A percentile compares a stretch with the other conserved stretches of the same genome.
Conservation (phyloP, 2,113 vertebrate genomes). For the Excalfactoria chinensis region DNA sequence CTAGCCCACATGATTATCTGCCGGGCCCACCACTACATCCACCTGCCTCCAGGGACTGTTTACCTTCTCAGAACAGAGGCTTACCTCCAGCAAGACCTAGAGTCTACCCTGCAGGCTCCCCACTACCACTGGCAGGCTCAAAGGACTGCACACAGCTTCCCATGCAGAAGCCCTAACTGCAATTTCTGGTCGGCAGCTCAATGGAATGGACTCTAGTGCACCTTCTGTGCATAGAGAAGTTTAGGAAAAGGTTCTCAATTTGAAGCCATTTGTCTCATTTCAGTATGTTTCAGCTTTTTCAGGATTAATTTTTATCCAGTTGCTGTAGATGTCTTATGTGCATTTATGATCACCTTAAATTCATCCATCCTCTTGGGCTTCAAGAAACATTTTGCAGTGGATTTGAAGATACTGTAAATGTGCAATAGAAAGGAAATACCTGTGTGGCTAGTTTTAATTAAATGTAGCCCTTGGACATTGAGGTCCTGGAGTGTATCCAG, state of each 20-base stretch:
- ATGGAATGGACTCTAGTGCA: neutral
- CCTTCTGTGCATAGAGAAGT: neutral
- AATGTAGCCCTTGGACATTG: conserved; percentile 66
- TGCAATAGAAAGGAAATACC: conserved; percentile 81
- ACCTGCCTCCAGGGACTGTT: conserved; percentile 69
- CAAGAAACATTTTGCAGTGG: conserved; percentile 57
- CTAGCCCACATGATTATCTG: conserved; percentile 74
- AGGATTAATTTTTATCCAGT: conserved; percentile 65
- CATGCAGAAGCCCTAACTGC: conserved; percentile 59
- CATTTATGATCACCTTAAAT: conserved; percentile 73
- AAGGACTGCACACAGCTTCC: conserved; percentile 66
- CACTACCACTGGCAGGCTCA: neutral
- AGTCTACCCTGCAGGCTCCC: conserved; percentile 30
- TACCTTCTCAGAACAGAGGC: conserved; percentile 75
- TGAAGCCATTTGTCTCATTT: conserved; percentile 55
- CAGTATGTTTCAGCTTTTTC: conserved; percentile 53
- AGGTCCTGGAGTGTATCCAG: too few relatives aligned
- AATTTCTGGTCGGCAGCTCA: neutral
- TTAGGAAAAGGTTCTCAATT: conserved; percentile 21
- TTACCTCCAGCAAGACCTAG: conserved; percentile 55
- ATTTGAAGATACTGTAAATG: conserved; percentile 73
- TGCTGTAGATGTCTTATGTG: conserved; percentile 64
- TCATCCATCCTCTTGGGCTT: conserved; percentile 64
- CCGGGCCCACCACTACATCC: conserved; percentile 64
- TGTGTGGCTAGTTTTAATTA: conserved; percentile 79